Percentiles rank a stretch among this genome's conserved stretches.
phyloP scores from a whole-genome alignment of 2,797 vertebrate species.

The Merluccius polli region DNA sequence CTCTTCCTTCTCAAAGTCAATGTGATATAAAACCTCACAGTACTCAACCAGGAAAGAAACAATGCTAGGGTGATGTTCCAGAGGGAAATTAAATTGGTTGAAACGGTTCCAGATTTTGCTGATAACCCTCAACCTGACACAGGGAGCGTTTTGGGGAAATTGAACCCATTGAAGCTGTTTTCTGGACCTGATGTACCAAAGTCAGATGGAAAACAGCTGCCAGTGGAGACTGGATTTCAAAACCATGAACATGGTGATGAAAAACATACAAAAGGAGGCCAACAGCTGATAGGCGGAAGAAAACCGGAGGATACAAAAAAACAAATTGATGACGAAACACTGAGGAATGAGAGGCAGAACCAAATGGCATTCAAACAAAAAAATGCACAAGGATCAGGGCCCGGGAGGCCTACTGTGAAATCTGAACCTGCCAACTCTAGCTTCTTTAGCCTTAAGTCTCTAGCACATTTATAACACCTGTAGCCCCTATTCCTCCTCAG shows the following conservation, averaged over 20 bases:
- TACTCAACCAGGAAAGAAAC: conserved; percentile 32
- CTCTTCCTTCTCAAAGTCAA: conserved; percentile 61
- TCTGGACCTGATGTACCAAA: conserved; percentile 47
- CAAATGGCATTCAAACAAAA: conserved; percentile 28
- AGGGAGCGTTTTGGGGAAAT: conserved; percentile 74
- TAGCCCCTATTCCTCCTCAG: conserved; percentile 60
- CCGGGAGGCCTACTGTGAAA: conserved; percentile 25
- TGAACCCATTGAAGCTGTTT: conserved; percentile 80
- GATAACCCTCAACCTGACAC: conserved; percentile 58
- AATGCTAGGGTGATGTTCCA: conserved; percentile 17
- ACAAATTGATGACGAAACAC: conserved; percentile 29
- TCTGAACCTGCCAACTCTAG: conserved; percentile 50
- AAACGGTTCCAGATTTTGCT: conserved; percentile 33
- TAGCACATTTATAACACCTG: conserved; percentile 78
- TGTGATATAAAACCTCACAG: conserved; percentile 46
- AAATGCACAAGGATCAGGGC: conserved; percentile 21
- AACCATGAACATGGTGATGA: conserved; percentile 27
- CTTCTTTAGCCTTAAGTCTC: conserved; percentile 86
- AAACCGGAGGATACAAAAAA: conserved; percentile 30
- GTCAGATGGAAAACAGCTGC: conserved; percentile 38
- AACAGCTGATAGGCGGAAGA: conserved; percentile 5
- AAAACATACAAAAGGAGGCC: conserved; percentile 9
- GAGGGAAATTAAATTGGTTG: conserved; percentile 11
- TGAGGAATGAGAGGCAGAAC: conserved; percentile 30
- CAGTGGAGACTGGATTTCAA: conserved; percentile 32